These are phyloP conservation scores for Xenopus tropicalis DNA, from an alignment of 2,113 vertebrate genomes.

Conservation along the genomic window UCB_Xtro_10.0 CM004445.2:97521001-97521500, in stretches of 20 bases:
- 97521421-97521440: constrained; percentile 37
- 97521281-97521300: neutral
- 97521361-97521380: constrained; percentile 28
- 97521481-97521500: constrained; percentile 38
- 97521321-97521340: constrained; percentile 38
- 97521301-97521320: constrained; percentile 13
- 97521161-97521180: neutral
- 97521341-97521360: constrained; percentile 40
- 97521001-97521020: no score
- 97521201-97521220: constrained; percentile 2
- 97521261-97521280: neutral
- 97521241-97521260: constrained; percentile 2
- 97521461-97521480: constrained; percentile 34
- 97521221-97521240: constrained; percentile 11
- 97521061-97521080: neutral
- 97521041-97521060: no score
- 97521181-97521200: neutral
- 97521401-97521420: constrained; percentile 40
- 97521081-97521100: neutral
- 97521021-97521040: no score
- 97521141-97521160: neutral
- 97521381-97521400: constrained; percentile 32
- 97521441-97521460: constrained; percentile 35
- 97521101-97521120: neutral
- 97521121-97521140: neutral